Conservation (phyloP, 2,888 invertebrate species). For the Dryococelus australis region DNA sequence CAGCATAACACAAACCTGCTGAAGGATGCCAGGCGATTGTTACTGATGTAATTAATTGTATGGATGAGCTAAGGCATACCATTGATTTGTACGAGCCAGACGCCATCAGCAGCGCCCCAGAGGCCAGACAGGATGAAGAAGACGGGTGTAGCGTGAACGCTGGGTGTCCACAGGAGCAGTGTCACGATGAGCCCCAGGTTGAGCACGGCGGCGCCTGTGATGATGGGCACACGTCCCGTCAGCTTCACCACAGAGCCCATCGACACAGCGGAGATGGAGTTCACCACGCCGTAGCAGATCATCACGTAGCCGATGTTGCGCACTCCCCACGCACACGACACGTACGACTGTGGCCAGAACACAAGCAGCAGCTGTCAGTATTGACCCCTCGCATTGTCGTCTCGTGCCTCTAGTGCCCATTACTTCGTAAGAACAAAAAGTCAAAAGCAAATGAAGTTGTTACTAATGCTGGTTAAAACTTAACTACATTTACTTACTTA, state of each 20-base stretch:
- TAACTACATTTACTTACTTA: too few species aligned
- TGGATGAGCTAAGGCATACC: slow-evolving; percentile 64
- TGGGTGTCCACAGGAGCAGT: slow-evolving; percentile 76
- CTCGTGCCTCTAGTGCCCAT: too few species aligned
- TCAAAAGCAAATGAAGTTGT: too few species aligned
- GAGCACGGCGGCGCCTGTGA: slow-evolving; percentile 74
- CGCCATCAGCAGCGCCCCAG: slow-evolving; percentile 90
- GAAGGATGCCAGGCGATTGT: too few species aligned
- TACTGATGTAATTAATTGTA: too few species aligned
- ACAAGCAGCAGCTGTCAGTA: background rate
- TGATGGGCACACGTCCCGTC: slow-evolving; percentile 81
- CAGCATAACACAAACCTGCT: too few species aligned
- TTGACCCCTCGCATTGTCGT: background rate
- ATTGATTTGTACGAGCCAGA: slow-evolving; percentile 87
- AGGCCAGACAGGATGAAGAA: slow-evolving; percentile 83
- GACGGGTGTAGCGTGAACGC: slow-evolving; percentile 69
- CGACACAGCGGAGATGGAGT: slow-evolving; percentile 84
- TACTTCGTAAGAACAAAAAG: too few species aligned
- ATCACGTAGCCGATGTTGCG: slow-evolving; percentile 92
- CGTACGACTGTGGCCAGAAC: slow-evolving; percentile 70
- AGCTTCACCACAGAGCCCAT: slow-evolving; percentile 81
- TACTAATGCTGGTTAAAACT: too few species aligned
- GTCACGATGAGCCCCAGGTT: slow-evolving; percentile 74
- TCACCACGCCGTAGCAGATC: slow-evolving; percentile 90
- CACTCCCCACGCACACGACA: slow-evolving; percentile 88